Evolutionary conservation across 2,888 invertebrate genomes (phyloP).

Genomic region (Lathronympha strigana): DNA sequence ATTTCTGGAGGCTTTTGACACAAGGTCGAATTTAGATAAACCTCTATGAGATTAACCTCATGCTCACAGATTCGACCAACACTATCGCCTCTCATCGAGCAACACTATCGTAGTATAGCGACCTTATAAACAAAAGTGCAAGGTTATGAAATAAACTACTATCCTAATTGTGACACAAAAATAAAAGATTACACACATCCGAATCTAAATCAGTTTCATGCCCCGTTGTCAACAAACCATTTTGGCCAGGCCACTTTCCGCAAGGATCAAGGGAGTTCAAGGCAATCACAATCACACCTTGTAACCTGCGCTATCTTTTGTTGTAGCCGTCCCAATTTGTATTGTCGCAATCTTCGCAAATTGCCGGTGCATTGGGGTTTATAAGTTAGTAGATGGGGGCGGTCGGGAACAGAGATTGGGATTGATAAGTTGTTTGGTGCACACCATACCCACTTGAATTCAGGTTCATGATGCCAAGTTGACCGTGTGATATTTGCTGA

Average conservation of each 20-base stretch:
- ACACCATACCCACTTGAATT: neutral
- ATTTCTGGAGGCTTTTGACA: no score
- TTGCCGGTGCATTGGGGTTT: slow-evolving; percentile 45
- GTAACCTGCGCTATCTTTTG: slow-evolving; percentile 52
- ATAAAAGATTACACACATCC: neutral
- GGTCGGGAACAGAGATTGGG: slow-evolving; percentile 11
- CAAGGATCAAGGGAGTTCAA: slow-evolving; percentile 33
- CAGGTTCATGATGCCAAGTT: no score
- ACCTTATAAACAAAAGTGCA: neutral
- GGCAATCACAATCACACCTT: slow-evolving; percentile 41
- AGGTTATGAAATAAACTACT: neutral
- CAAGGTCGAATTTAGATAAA: no score
- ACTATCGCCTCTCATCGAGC: no score
- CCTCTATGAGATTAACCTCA: no score
- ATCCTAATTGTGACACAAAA: neutral
- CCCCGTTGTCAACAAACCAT: slow-evolving; percentile 28
- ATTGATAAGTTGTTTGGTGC: neutral
- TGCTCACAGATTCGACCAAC: no score
- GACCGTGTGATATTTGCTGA: no score
- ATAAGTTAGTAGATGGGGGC: slow-evolving; percentile 11
- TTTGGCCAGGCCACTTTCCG: slow-evolving; percentile 19
- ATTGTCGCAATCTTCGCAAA: slow-evolving; percentile 49
- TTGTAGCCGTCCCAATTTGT: slow-evolving; percentile 58
- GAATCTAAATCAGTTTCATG: neutral
- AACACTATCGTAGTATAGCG: neutral